Evolutionary conservation across 2,888 invertebrate genomes (phyloP), one percentile per base, ranked within the genome.

Genomic region (Tromatobia lineatoria): DNA sequence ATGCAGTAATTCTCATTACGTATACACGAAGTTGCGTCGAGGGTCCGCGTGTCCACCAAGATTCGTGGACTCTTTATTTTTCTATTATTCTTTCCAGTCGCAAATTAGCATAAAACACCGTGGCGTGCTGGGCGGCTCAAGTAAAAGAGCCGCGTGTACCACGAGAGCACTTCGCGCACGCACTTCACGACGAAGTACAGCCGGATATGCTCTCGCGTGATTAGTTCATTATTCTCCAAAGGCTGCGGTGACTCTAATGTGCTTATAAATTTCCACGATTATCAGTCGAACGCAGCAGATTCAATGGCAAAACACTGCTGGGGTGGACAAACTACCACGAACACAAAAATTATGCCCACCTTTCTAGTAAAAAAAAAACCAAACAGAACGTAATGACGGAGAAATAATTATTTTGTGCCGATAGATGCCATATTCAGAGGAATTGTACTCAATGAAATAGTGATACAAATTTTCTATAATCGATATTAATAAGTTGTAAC

Each of bases 71-170:
- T 67, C 82, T 79, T 70, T 70, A 25, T 15, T 15, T 52, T 34
- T 80, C 38, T 78, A 50, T 75, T 23, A 18, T 13, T 77, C 54
- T 42, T 69, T 74, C 45, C 23, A 52, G 20, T 20, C 11, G 23
- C 18, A 38, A 75, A 80, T 80, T 83, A 81, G 59, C 83, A 82
- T 80, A 80, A 75, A 80, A 79, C 78, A 71, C 75, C 75, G 34
- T 82, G 57, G 81, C 78, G 71, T 81, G 81, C 64, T 29, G 34
- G 54, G 54, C 29, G 42, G 64, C 45, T 57, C 23, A 66, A 50
- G 45, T 52, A 59, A 67, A 66, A 81, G 70, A 77, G 52, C 25
- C 74, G 25, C 78, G 70, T 59, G 57, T 75, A 29, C 20, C 23
- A 64, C 74, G 29, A 15, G 45, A 71, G 64, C 29, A 52, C 47